Evolutionary conservation across 2,888 invertebrate genomes (phyloP).

Genomic region (Morinoia aosen): DNA sequence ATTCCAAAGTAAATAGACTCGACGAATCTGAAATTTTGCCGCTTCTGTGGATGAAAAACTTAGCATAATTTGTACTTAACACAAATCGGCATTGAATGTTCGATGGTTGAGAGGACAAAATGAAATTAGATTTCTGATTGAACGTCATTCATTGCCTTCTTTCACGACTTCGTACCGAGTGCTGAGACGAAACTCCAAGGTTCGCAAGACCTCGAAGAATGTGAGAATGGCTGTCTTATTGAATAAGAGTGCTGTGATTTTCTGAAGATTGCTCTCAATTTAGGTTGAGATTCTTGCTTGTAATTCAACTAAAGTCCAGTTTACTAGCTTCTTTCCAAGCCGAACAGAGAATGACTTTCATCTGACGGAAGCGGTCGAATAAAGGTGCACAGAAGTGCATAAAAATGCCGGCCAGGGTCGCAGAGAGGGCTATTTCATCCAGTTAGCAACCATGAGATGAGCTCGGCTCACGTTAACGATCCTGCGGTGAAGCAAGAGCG

Average conservation of each 20-base stretch:
- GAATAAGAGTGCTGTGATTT: neutral
- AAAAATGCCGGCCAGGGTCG: conserved; percentile 12
- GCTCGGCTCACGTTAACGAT: neutral
- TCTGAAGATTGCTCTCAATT: neutral
- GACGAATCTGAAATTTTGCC: neutral
- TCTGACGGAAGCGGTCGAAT: conserved; percentile 14
- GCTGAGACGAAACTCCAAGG: neutral
- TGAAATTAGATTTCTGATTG: neutral
- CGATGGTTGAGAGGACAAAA: neutral
- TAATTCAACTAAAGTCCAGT: neutral
- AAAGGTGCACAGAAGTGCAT: neutral
- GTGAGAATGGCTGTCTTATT: neutral
- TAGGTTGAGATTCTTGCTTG: neutral
- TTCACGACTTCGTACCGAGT: neutral
- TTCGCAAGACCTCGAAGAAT: neutral
- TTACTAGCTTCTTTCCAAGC: neutral
- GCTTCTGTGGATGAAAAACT: neutral
- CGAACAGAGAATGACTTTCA: conserved; percentile 9
- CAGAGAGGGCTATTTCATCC: conserved; percentile 16
- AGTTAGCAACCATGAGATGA: conserved; percentile 19
- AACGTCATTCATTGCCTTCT: neutral
- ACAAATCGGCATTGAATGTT: neutral
- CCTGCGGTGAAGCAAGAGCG: neutral
- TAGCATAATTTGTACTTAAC: too few species aligned
- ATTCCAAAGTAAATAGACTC: neutral